phyloP scores from a whole-genome alignment of 2,888 invertebrate genomes.

The Neoscelio sp. region DNA sequence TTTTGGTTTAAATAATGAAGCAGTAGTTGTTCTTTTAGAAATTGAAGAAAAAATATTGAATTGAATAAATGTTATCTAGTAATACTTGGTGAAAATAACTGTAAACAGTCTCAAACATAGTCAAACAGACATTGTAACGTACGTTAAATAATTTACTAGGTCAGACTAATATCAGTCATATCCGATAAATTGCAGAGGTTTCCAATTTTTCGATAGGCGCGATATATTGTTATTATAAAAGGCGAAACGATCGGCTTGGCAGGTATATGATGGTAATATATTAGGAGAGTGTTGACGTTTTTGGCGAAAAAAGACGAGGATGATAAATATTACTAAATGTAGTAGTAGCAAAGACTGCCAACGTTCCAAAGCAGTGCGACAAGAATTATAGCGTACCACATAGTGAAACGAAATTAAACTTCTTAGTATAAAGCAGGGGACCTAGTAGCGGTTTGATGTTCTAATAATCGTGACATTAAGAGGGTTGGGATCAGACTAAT shows the following conservation, averaged over 20 bases:
- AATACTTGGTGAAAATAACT: too few species aligned
- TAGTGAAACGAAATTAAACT: conserved; percentile 44
- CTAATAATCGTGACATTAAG: conserved; percentile 28
- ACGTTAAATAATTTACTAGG: too few species aligned
- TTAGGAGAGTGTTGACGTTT: conserved; percentile 24
- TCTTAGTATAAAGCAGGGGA: conserved; percentile 23
- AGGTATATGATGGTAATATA: conserved; percentile 13
- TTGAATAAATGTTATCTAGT: too few species aligned
- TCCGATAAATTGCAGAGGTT: background rate
- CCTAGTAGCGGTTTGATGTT: conserved; percentile 19
- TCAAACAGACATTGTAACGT: too few species aligned
- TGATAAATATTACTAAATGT: conserved; percentile 32
- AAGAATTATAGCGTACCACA: conserved; percentile 39
- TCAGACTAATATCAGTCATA: too few species aligned
- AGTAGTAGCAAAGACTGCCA: conserved; percentile 26
- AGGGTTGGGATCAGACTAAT: background rate
- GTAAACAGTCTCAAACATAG: too few species aligned
- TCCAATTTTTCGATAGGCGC: conserved; percentile 17
- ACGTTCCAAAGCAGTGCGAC: conserved; percentile 24
- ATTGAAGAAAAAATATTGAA: too few species aligned
- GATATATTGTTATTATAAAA: conserved; percentile 24
- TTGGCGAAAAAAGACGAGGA: conserved; percentile 11
- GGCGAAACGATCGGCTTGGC: conserved; percentile 16
- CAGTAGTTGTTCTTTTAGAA: too few species aligned
- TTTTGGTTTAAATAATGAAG: too few species aligned